Evolutionary conservation across 2,113 vertebrate species (phyloP).

Genomic region (Hepsetus odoe): DNA sequence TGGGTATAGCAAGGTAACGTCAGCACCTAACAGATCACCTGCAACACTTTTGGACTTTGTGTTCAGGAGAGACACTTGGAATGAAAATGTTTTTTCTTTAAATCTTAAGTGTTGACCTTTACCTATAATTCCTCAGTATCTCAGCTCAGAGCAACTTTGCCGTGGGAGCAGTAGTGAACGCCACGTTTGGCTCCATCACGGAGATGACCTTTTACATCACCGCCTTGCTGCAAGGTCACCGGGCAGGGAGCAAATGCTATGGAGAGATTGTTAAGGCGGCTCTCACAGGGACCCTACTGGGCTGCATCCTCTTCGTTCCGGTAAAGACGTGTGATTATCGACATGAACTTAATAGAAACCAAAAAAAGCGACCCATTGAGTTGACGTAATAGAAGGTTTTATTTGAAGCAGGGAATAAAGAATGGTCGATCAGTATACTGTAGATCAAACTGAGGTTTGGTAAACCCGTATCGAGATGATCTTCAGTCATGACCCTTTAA

Average conservation of each 20-base stretch:
- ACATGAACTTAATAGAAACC: no score
- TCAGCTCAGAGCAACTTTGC: constrained; percentile 91
- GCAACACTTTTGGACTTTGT: no score
- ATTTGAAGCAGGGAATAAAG: no score
- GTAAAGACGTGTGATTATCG: no score
- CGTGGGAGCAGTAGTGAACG: constrained; percentile 87
- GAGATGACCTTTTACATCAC: constrained; percentile 93
- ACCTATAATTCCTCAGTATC: constrained; percentile 71
- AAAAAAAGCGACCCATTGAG: no score
- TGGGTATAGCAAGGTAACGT: constrained; percentile 87
- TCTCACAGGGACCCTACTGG: constrained; percentile 82
- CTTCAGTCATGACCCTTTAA: neutral
- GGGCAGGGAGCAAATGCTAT: constrained; percentile 77
- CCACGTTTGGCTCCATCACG: constrained; percentile 87
- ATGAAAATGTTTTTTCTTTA: neutral
- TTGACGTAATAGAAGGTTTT: no score
- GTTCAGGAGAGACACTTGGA: neutral
- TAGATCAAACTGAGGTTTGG: no score
- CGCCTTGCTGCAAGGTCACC: constrained; percentile 81
- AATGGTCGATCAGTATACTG: no score
- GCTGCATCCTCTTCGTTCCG: constrained; percentile 85
- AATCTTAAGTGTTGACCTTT: neutral
- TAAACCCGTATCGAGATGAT: no score
- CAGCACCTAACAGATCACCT: neutral
- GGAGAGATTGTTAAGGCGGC: constrained; percentile 87